Percentiles rank a stretch among this genome's conserved stretches.
phyloP scores from a whole-genome alignment of 2,888 invertebrate genomes.

The Thera obeliscata region DNA sequence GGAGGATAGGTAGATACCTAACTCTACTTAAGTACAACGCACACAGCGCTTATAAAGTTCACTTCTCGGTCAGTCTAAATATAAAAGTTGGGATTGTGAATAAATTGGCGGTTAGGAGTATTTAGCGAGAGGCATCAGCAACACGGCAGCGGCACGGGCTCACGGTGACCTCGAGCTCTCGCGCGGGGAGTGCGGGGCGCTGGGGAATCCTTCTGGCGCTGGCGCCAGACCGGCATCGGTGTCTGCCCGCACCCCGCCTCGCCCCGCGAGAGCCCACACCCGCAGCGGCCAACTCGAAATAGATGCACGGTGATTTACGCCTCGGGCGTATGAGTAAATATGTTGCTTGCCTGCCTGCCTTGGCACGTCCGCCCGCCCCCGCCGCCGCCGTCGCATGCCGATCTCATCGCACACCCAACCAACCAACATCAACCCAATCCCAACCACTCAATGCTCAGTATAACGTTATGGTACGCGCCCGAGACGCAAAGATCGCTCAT shows the following conservation, averaged over 20 bases:
- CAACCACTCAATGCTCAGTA: not conserved
- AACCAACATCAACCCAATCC: conserved; percentile 3
- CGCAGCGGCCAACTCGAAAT: conserved; percentile 77
- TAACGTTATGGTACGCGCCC: conserved; percentile 9
- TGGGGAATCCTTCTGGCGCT: conserved; percentile 85
- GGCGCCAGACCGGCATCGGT: conserved; percentile 77
- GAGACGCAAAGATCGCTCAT: conserved; percentile 19
- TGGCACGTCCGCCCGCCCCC: conserved; percentile 80
- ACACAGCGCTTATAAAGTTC: conserved; percentile 27
- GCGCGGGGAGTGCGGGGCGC: conserved; percentile 69
- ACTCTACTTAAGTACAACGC: too few relatives aligned
- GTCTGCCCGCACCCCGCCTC: conserved; percentile 75
- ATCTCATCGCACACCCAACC: conserved; percentile 50
- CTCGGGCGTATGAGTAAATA: conserved; percentile 82
- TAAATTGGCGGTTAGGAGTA: conserved; percentile 51
- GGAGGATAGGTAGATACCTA: not conserved
- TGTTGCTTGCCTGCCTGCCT: conserved; percentile 80
- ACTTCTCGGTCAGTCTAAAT: conserved; percentile 31
- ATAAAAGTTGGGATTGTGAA: conserved; percentile 43
- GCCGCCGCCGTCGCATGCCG: conserved; percentile 60
- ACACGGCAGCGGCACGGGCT: conserved; percentile 60
- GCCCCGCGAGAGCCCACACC: conserved; percentile 55
- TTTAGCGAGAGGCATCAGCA: conserved; percentile 53
- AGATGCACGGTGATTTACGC: conserved; percentile 84
- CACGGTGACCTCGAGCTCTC: conserved; percentile 65